Evolutionary conservation across 2,113 vertebrate genomes (phyloP).

Genomic region (Malaclemys terrapin): DNA sequence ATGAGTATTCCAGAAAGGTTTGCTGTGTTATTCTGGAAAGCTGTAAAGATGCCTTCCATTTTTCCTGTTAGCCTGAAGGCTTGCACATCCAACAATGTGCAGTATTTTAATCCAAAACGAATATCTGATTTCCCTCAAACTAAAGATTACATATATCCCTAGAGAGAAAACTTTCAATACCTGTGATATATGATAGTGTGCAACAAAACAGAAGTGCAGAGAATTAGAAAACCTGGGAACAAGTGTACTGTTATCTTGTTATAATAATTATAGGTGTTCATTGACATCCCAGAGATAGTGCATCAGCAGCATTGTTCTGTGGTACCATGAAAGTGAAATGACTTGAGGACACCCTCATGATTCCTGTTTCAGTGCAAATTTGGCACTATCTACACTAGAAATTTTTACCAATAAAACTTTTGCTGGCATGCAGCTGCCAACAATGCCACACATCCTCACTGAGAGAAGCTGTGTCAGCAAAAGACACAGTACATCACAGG

Average conservation of each 20-base stretch:
- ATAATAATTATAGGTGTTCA: neutral
- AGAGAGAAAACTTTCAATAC: neutral
- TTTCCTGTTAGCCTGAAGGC: neutral
- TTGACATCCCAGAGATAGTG: neutral
- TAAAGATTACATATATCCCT: neutral
- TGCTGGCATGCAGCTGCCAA: no score
- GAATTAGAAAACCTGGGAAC: no score
- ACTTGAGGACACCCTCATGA: neutral
- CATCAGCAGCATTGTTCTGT: neutral
- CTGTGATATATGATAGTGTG: neutral
- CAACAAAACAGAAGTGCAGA: no score
- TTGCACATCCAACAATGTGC: neutral
- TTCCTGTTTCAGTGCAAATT: neutral
- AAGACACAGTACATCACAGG: no score
- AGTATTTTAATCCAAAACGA: neutral
- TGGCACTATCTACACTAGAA: no score
- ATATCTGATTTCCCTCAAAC: neutral
- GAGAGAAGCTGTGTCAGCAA: no score
- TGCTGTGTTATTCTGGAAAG: neutral
- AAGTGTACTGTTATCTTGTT: no score
- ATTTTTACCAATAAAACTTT: no score
- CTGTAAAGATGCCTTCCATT: neutral
- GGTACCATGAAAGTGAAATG: accelerated
- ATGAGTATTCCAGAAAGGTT: neutral
- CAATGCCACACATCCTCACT: no score